Evolutionary conservation across 1,140 invertebrate species (phyloP).

Genomic region (Drosophila sulfurigaster): DNA sequence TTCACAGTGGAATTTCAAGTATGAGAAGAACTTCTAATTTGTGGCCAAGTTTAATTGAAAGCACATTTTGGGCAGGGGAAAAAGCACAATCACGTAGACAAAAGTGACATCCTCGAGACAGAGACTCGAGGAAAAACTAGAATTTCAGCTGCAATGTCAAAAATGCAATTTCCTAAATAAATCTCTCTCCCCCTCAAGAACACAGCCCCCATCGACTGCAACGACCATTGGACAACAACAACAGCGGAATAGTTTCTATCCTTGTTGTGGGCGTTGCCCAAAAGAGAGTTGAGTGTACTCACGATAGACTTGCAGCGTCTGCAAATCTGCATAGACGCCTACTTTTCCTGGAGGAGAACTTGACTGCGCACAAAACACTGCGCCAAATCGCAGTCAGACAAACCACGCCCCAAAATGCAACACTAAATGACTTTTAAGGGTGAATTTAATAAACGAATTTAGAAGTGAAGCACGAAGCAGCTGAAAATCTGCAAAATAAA

Average conservation of each 20-base stretch:
- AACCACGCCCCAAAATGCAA: conserved; percentile 63
- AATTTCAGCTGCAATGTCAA: conserved; percentile 54
- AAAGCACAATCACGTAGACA: conserved; percentile 31
- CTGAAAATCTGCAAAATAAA: conserved; percentile 15
- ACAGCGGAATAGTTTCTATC: conserved; percentile 39
- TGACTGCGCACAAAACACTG: conserved; percentile 67
- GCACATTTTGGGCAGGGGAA: background rate
- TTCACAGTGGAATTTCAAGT: background rate
- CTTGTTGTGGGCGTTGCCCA: conserved; percentile 70
- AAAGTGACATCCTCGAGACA: conserved; percentile 30
- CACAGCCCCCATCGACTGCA: conserved; percentile 38
- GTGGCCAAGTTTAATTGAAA: conserved; percentile 45
- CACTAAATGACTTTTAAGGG: conserved; percentile 55
- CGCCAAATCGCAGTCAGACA: conserved; percentile 37
- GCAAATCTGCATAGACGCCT: conserved; percentile 77
- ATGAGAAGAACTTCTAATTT: conserved; percentile 27
- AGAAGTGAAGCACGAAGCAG: conserved; percentile 19
- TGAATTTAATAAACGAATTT: conserved; percentile 71
- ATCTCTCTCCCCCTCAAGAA: conserved; percentile 13
- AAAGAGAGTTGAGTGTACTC: conserved; percentile 28
- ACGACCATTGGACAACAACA: conserved; percentile 9
- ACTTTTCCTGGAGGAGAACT: conserved; percentile 63
- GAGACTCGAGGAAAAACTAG: background rate
- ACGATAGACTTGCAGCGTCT: conserved; percentile 69
- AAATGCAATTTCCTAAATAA: conserved; percentile 69